Percentiles rank a stretch among this genome's conserved stretches.
These are phyloP conservation scores for Tridacna crocea DNA, from an alignment of 2,888 invertebrate species.

Conservation along the genomic window DNA sequence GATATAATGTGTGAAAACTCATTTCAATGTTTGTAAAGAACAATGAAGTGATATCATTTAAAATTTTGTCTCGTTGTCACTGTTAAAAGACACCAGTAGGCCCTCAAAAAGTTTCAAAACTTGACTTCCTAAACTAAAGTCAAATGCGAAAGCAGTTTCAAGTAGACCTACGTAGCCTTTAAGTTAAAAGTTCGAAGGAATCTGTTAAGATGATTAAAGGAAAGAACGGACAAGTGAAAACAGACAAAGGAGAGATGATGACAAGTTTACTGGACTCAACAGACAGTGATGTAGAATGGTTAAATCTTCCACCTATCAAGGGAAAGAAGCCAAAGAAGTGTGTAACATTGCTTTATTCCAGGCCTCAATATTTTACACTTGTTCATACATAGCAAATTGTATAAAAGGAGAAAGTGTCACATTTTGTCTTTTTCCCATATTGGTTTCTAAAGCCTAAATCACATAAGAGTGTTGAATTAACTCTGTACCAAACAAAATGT, in stretches of 20 bases:
- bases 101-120: too few relatives aligned
- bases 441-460: too few relatives aligned
- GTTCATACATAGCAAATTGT: too few relatives aligned
- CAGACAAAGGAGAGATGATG: conserved; percentile 53
- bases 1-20: neutral
- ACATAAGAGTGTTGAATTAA: too few relatives aligned
- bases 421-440: too few relatives aligned
- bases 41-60: neutral
- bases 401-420: too few relatives aligned
- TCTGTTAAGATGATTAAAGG: conserved; percentile 24
- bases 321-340: conserved; percentile 73
- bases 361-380: too few relatives aligned
- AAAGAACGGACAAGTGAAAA: conserved; percentile 30
- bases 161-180: too few relatives aligned
- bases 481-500: too few relatives aligned
- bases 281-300: conserved; percentile 72
- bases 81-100: neutral
- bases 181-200: too few relatives aligned
- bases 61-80: neutral
- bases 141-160: too few relatives aligned
- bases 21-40: neutral
- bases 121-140: too few relatives aligned
- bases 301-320: conserved; percentile 73
- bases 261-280: conserved; percentile 65
- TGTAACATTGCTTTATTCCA: conserved; percentile 21